Base-by-base conservation (phyloP, 2,797 vertebrate genomes). In the Oceanodroma leucorhoa region DNA sequence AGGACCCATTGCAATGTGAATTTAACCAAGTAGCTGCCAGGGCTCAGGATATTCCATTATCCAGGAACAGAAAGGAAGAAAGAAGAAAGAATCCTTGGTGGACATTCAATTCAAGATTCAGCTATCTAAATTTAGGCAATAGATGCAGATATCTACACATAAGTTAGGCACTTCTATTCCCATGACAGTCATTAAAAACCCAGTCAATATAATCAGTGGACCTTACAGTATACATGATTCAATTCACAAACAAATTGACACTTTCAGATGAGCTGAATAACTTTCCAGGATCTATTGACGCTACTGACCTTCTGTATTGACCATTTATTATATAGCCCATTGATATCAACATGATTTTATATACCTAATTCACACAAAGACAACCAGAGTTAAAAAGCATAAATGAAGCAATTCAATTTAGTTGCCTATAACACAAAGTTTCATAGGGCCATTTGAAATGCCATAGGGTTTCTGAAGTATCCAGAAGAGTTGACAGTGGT, bases 251-350 rank as follows among this genome's bases (percentile, higher is more conserved):
- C 32, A 58, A 1, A 1, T 4, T 60, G 75, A 69, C 75, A 26
- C 13, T 64, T 75, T 20, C 17, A 51, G 40, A 79, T 36, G 50
- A 87, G 36, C 61, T 50, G 30, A 50, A 38, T 18, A 36, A 75
- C 16, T 65, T 78, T 14, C 45, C 43, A 27, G 48, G 51, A 18
- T 73, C 43, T 43, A 3, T 38, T 86, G 65, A 34, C 50, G 53
- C 7, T 54, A 2, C 19, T 75, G 27, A n/a, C 1, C 0, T 38
- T 73, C 34, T 48, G 2, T 11, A 24, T 3, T 43, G 30, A 75
- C 6, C 17, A 14, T 75, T 81, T 70, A 34, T 77, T 45, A 1
- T 16, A 3, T 2, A 23, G 24, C 29, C 29, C 6, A 23, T 30
- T 18, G 34, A 6, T 21, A 64, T 29, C 36, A 45, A 3, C 23